phyloP scores from a whole-genome alignment of 2,797 vertebrate genomes.

The Malurus splendens region DNA sequence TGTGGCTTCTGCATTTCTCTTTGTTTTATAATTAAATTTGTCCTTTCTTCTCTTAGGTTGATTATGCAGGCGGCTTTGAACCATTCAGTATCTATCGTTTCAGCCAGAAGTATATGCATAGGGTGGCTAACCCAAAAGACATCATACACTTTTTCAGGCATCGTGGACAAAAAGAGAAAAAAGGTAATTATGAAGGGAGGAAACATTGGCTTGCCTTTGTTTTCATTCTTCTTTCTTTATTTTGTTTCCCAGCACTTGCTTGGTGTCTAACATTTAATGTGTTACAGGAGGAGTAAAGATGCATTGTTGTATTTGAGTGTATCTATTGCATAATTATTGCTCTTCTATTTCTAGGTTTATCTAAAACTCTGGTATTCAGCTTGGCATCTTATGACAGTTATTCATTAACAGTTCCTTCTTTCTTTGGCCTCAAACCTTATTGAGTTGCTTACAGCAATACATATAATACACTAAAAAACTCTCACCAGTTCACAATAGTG shows the following conservation, averaged over 20 bases:
- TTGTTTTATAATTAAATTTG: not conserved
- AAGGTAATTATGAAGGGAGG: constrained; percentile 68
- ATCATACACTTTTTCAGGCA: constrained; percentile 88
- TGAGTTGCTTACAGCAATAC: not conserved
- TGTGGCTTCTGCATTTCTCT: not conserved
- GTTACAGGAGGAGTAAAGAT: not conserved
- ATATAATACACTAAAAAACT: not conserved
- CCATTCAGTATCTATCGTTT: constrained; percentile 88
- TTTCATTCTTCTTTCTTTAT: not conserved
- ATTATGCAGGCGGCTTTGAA: constrained; percentile 95
- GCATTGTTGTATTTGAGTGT: not conserved
- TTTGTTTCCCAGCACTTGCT: not conserved
- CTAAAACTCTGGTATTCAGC: not conserved
- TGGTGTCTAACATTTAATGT: not conserved
- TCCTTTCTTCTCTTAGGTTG: constrained; percentile 74
- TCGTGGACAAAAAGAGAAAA: constrained; percentile 82
- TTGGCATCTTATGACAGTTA: not conserved
- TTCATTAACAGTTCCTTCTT: not conserved
- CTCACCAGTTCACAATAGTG: not conserved
- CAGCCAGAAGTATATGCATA: constrained; percentile 92
- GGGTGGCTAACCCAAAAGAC: constrained; percentile 93
- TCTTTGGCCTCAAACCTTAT: not conserved
- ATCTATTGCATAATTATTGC: not conserved
- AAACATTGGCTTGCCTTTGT: not conserved
- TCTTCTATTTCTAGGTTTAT: not conserved